These are phyloP conservation scores for Stramonita haemastoma DNA, from an alignment of 2,888 invertebrate genomes.

Conservation along the genomic window DNA sequence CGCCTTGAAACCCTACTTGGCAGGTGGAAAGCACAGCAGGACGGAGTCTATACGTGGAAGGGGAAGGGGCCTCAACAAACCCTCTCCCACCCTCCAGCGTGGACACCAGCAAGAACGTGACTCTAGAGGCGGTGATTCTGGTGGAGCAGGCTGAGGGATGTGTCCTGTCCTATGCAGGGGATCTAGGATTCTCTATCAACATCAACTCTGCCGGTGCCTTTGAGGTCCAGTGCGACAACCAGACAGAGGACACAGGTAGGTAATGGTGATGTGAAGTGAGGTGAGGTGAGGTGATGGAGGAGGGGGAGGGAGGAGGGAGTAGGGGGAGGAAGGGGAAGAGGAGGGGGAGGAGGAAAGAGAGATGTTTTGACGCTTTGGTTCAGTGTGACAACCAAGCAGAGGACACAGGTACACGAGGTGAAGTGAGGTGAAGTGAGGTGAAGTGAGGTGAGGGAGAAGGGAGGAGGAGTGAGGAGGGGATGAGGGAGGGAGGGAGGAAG, in stretches of 20 bases:
- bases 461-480: too few species aligned
- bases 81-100: background rate
- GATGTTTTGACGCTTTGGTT: too few species aligned
- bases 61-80: conserved; percentile 1
- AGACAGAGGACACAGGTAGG: conserved; percentile 7
- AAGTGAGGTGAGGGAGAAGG: too few species aligned
- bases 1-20: background rate
- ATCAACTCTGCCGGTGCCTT: background rate
- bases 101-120: conserved; percentile 21
- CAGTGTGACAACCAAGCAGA: too few species aligned
- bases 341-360: too few species aligned
- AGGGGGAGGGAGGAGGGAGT: background rate
- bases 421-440: too few species aligned
- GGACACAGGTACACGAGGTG: too few species aligned
- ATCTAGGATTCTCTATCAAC: conserved; percentile 11
- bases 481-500: too few species aligned
- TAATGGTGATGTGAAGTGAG: too few species aligned
- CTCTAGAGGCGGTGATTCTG: conserved; percentile 7
- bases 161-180: conserved; percentile 3
- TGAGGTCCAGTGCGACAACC: conserved; percentile 28
- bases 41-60: background rate
- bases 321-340: too few species aligned
- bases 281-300: too few species aligned
- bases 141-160: conserved; percentile 13
- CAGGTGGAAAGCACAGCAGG: conserved; percentile 8